A percentile compares a stretch with the other conserved stretches of the same genome.
Evolutionary conservation across 2,888 invertebrate genomes (phyloP).

Genomic region (Drosophila mercatorum): DNA sequence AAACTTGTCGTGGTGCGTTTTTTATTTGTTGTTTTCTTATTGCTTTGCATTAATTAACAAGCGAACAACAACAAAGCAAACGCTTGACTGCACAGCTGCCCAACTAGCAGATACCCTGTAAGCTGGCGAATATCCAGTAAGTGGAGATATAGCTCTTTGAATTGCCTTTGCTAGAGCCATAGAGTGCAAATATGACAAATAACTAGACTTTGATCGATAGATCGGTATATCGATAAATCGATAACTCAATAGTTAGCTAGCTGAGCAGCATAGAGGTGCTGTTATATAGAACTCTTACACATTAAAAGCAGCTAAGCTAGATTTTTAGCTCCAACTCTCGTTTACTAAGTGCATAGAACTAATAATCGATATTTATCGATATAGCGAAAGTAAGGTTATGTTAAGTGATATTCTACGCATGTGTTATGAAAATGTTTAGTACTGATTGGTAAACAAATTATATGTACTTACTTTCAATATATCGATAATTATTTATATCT

Average conservation of each 20-base stretch:
- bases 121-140: no score
- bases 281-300: neutral
- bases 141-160: neutral
- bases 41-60: constrained; percentile 71
- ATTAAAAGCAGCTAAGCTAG: no score
- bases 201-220: neutral
- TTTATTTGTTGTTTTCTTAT: constrained; percentile 43
- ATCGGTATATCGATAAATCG: neutral
- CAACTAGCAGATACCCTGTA: constrained; percentile 5
- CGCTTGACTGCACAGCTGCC: neutral
- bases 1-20: constrained; percentile 67
- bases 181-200: neutral
- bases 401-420: no score
- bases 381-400: neutral
- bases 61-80: constrained; percentile 37
- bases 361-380: neutral
- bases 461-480: neutral
- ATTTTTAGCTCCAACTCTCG: no score
- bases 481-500: neutral
- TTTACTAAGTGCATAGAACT: no score
- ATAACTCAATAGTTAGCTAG: neutral
- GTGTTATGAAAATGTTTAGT: no score
- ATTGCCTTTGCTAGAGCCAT: neutral
- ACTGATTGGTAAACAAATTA: no score
- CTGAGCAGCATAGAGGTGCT: no score